Conservation (phyloP, 2,797 vertebrate genomes). For the Bradypodion pumilum region DNA sequence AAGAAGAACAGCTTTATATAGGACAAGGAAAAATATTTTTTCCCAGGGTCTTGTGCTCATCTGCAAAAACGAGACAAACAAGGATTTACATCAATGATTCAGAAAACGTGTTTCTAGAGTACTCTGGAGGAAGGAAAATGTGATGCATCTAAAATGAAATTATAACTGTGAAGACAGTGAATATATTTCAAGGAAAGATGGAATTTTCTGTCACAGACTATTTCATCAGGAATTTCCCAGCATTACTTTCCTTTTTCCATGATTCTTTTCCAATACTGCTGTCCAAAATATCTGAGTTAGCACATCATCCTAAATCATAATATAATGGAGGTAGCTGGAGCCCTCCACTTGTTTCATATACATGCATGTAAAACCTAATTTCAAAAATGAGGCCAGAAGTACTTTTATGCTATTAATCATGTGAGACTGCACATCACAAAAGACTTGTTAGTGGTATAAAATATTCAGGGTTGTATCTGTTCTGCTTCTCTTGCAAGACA, state of each 20-base stretch:
- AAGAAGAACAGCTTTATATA: too few relatives aligned
- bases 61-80: too few relatives aligned
- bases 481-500: background rate
- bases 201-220: background rate
- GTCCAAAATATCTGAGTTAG: background rate
- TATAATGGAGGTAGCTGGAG: background rate
- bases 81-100: too few relatives aligned
- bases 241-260: background rate
- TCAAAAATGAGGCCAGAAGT: background rate
- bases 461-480: constrained; percentile 1
- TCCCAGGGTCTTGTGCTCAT: too few relatives aligned
- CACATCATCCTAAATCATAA: background rate
- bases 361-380: background rate
- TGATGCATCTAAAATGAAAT: background rate
- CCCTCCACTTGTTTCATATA: background rate
- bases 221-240: background rate
- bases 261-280: background rate
- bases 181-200: background rate
- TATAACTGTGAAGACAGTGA: background rate
- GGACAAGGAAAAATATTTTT: too few relatives aligned
- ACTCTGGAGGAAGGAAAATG: background rate
- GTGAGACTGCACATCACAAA: constrained; percentile 4
- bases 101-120: background rate
- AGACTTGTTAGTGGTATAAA: constrained; percentile 19
- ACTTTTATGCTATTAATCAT: background rate